Base-by-base conservation (phyloP, 2,113 vertebrate genomes). In the Microcebus murinus region DNA sequence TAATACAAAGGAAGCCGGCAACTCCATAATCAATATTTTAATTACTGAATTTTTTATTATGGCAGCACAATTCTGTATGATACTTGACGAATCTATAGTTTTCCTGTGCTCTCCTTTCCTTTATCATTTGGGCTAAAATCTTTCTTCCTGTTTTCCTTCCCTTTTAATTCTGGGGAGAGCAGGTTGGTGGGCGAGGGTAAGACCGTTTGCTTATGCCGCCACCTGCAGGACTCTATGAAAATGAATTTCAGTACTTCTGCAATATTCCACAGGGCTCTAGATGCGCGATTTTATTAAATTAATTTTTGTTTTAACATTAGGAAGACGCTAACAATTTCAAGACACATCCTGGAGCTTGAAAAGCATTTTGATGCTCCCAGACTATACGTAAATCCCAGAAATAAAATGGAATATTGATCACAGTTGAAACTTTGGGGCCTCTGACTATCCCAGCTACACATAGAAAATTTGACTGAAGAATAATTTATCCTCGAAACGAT, bases 1-100 rank as follows among this genome's bases (percentile, higher is more conserved):
- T 96, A 94, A 90, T 96, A 55, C 65, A 57, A 96, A 88, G 95
- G 83, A 95, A 87, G 89, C 7, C 92, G n/a, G 79, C 94, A 48
- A 89, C 63, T 90, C 92, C 81, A 86, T 96, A 96, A 98, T 96
- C 95, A 83, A 97, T 97, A 98, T 97, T 98, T 98, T 97, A 95
- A 97, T 97, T 96, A 97, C 90, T 84, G 70, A 23, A 34, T 82
- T 95, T 94, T 90, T 90, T 27, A 94, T 94, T 48, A 48, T 71
- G 36, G 87, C 52, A 25, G 50, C 61, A 8, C 59, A 8, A 14
- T 27, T 59, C 81, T 83, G 1, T 50, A 36, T 14, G 50, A 11
- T 48, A 45, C 36, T 77, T 52, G 42, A 4, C 15, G 42, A 48
- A 57, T 31, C 20, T 21, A 9, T 17, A 4, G 71, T 61, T 85